Conservation (phyloP, 2,888 invertebrate genomes). For the Phoenoteleia sp. region DNA sequence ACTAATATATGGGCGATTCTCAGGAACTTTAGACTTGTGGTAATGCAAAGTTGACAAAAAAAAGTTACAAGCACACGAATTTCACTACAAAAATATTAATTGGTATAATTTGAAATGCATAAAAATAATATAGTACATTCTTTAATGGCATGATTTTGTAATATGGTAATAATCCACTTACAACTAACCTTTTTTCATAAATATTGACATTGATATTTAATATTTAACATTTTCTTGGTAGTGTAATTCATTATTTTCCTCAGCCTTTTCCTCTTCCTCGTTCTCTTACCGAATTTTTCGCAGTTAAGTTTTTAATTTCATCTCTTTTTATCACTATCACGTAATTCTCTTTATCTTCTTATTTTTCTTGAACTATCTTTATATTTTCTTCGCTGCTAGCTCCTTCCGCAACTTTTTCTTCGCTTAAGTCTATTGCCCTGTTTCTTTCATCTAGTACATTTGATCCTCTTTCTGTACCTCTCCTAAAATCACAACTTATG, state of each 20-base stretch:
- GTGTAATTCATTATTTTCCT: background rate
- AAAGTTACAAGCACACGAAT: background rate
- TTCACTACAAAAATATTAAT: background rate
- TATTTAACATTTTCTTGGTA: background rate
- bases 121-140: no score
- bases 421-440: background rate
- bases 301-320: background rate
- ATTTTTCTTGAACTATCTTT: conserved; percentile 1
- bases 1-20: conserved; percentile 15
- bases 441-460: background rate
- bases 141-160: background rate
- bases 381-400: background rate
- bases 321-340: no score
- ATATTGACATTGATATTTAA: background rate
- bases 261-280: background rate
- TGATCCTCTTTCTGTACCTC: background rate
- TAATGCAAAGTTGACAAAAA: no score
- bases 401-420: background rate
- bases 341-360: background rate
- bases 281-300: background rate
- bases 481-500: no score
- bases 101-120: background rate
- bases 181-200: no score
- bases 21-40: conserved; percentile 3
- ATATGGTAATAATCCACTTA: background rate